Base-by-base conservation (phyloP, 1,140 invertebrate species). In the Drosophila busckii region DNA sequence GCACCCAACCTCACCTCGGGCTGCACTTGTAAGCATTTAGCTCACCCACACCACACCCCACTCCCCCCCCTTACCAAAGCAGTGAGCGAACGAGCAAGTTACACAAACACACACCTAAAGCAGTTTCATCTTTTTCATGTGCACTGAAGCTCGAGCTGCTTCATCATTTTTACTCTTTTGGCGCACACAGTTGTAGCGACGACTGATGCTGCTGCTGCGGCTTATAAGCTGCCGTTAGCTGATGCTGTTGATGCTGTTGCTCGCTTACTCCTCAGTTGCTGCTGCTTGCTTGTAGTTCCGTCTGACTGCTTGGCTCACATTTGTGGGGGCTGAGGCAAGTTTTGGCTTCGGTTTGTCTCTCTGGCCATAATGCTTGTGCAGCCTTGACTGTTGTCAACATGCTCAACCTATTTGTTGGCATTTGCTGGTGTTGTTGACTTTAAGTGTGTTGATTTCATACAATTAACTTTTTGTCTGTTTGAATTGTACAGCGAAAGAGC, bases 381-480 rank as follows among this genome's bases (percentile, higher is more conserved):
- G 75, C 58, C 68, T 80, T 80, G 75, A 67, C 64, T 82, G 75
- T 66, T 80, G 75, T 75, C 69, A 82, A 80, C 60, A 82, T 65
- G 64, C 50, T 75, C 52, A 65, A 56, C 53, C 65, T 50, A 60
- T 76, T 61, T 65, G 70, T 59, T 65, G 70, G 41, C 44, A 52
- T 42, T 42, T 58, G 60, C 46, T 60, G 48, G 54, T 60, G 66
- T 55, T 82, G 65, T 82, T 80, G 75, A 82, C 75, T 75, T 69
- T 59, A 82, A 82, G 64, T 69, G 60, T 82, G 75, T 75, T 80
- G 75, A 80, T 82, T 80, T 82, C 75, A 80, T 80, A 82, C 75
- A 80, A 82, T 82, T 80, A 82, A 82, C 75, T 80, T 80, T 82
- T 80, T 68, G 73, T 63, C 64, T 61, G 75, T 80, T 82, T 73